Base-by-base conservation (phyloP, 1,140 invertebrate genomes). In the Rhynchophorus ferrugineus region DNA sequence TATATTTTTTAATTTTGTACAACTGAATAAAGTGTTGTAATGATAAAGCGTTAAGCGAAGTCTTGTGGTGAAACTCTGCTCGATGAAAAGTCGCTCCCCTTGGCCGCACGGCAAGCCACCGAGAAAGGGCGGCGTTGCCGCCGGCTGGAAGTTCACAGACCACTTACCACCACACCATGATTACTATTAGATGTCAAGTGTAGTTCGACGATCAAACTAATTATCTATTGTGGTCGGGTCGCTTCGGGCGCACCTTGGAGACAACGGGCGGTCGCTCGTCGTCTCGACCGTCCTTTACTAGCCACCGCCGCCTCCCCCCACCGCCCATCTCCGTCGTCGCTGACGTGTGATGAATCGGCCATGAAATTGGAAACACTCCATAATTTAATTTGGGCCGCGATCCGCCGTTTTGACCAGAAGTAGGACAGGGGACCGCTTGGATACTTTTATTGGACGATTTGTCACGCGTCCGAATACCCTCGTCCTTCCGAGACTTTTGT, bases 311-410 rank as follows among this genome's bases (percentile, higher is more conserved):
- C 22, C 41, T 19, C 13, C 11, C n/a, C 8, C 35, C 20, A 18
- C 44, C 19, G 7, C 35, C 21, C 22, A 9, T 3, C 14, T 44
- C 51, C 37, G n/a, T 17, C 37, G 17, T 38, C 44, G 36, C 46
- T 55, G 53, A 55, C 53, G 46, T 55, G 53, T 55, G 53, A 55
- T 55, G 53, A 55, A 55, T 55, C 53, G 53, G 39, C 44, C 53
- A 55, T 55, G 53, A 55, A 55, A 55, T 55, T 55, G 53, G 45
- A 55, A 55, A 55, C 53, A 49, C 46, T 49, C 42, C 46, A 44
- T 55, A 55, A 55, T 49, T 55, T 55, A 55, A 55, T 55, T 55
- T 49, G 20, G 38, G 41, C 39, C 13, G 41, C 39, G 38, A 37
- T 44, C 46, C 14, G 21, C 41, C 36, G 46, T 29, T 55, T 55